A percentile compares a stretch with the other conserved stretches of the same genome.
Conservation (phyloP, 64 coral and sea anemone genomes). For the Montipora foliosa region DNA sequence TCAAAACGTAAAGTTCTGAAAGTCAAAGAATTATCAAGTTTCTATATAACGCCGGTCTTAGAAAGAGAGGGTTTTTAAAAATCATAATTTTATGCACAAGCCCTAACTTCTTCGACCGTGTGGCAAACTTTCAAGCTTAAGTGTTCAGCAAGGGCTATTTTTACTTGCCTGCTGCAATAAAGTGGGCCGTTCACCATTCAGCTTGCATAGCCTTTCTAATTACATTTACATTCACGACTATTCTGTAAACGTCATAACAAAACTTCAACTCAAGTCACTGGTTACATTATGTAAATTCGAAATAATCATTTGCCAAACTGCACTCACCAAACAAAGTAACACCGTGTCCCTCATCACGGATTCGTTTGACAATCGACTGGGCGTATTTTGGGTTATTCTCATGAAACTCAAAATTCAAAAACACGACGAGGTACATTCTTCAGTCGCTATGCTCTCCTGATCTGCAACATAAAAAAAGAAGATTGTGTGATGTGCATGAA, state of each 20-base stretch:
- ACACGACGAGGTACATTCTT: slow-evolving; percentile 18
- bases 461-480: not conserved
- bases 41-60: not conserved
- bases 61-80: not conserved
- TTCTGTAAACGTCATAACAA: not conserved
- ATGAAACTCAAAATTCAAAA: slow-evolving; percentile 7
- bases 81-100: not conserved
- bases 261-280: not conserved
- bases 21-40: not conserved
- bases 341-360: not conserved
- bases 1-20: not conserved
- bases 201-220: too few species aligned
- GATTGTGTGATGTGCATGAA: too few species aligned
- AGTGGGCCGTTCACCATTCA: not conserved
- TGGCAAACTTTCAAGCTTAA: not conserved
- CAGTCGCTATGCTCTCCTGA: not conserved
- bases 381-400: slow-evolving; percentile 9
- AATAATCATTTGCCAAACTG: not conserved
- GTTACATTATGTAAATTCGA: not conserved
- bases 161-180: not conserved
- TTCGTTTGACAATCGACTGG: not conserved
- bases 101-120: not conserved
- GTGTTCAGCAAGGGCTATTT: not conserved
- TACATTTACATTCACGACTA: too few species aligned
- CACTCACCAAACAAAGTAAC: slow-evolving; percentile 12